Evolutionary conservation across 2,797 vertebrate genomes (phyloP), one percentile per base, ranked within the genome.

Genomic region (Tauraco hartlaubi): DNA sequence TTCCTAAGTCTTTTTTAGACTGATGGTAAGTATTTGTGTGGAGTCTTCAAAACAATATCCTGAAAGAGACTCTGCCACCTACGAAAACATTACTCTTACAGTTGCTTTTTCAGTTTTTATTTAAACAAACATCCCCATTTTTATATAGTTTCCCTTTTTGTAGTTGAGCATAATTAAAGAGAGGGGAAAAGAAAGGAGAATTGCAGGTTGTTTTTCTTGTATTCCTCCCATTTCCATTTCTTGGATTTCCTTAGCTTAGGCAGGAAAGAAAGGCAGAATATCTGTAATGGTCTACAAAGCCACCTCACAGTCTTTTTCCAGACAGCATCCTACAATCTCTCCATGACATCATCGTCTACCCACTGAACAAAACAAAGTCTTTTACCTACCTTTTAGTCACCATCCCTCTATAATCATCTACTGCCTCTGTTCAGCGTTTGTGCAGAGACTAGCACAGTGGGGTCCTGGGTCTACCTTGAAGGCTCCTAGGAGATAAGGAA

Each of bases 301-400:
- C 25, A 46, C 5, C 22, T 80, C 39, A 52, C 23, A 67, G 16
- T 17, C 15, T 51, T 86, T 76, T 85, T 55, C 16, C 51, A 92
- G 54, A 72, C 15, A 73, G 22, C 9, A 25, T 39, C 21, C 69
- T 79, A n/a, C 14, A 78, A 35, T 48, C 25, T 76, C 31, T 59
- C 28, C 52, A 61, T 49, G 52, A 48, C 11, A 74, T 59, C 52
- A 71, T 13, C 17, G 9, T 49, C n/a, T 52, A 89, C 16, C 7
- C n/a, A 69, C 12, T 26, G 21, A 84, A 73, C 2, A 58, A 95
- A 93, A 84, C 7, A 33, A 14, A 62, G 17, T 75, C 25, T 62
- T 43, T 84, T 58, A 86, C 94, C n/a, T 63, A 96, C 95, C 94
- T 93, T 93, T 90, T 69, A 86, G 92, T 78, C 94, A 96, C 59